Evolutionary conservation across 2,113 vertebrate species (phyloP), one percentile per base, ranked within the genome.

Genomic region (Phyllostomus discolor): DNA sequence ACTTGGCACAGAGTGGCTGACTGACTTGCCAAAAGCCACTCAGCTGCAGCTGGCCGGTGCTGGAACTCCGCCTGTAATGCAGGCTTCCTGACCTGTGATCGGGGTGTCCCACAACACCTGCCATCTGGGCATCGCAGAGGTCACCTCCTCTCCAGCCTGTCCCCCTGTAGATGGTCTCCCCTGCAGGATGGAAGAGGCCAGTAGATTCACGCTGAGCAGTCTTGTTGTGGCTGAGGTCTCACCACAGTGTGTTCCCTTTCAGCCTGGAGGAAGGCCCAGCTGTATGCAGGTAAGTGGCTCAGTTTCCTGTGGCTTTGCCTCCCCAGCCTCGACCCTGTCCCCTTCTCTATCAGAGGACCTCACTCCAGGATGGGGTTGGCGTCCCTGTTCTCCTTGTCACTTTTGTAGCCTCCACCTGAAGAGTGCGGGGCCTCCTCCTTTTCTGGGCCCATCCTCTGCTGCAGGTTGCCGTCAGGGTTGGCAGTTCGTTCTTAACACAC

Each of bases 211-310:
- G 0, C 1, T 7, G 20, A 10, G 9, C 7, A 35, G 50, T 28
- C 54, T 72, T 10, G 1, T 54, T 73, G 26, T 83, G 41, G 28
- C 10, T 79, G 43, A 16, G 1, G 31, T 57, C 64, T 97, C 48
- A 97, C 75, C 19, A 48, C n/a, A 2, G 10, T 78, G 46, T 93
- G 62, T 95, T 96, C 75, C 8, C 35, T 96, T 97, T 33, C 94
- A 95, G 94, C 72, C n/a, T 89, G 90, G 95, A 91, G 6, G 59
- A 95, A 95, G 87, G 94, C 88, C 17, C 52, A 78, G 8, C 46
- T 96, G 16, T 95, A 91, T 1, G 67, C 79, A 66, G 94, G 92
- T 95, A 20, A 83, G 57, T 31, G 66, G 10, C 0, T 0, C 70
- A n/a, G 4, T 17, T 38, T 90, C 52, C 48, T 20, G 33, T 46